Base-by-base conservation (phyloP, 2,113 vertebrate species). In the Chaenocephalus aceratus region DNA sequence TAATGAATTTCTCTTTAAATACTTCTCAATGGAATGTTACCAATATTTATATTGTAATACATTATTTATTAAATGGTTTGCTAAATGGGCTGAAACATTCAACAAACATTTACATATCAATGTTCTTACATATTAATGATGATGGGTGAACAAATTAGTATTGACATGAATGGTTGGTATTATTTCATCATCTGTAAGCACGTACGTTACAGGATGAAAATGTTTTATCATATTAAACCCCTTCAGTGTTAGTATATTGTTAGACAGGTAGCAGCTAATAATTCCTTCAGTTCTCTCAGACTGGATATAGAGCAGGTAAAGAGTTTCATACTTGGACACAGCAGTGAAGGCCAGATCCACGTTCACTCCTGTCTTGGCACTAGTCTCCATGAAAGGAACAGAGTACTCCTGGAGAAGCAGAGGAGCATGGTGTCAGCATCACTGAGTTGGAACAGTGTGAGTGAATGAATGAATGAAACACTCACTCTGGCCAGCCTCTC, bases 321-420 rank as follows among this genome's bases (percentile, higher is more conserved):
- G 7, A 41, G 10, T 58, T 61, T 93, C 97, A 94, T 88, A 99
- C 98, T 96, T 98, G 80, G 97, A 97, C 72, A 98, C 95, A 56
- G 97, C 97, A 65, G 94, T 95, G 87, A 99, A 99, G 41, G 97
- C 97, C 91, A 98, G 82, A 81, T 99, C 97, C 75, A 99, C 97
- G 0, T 99, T 99, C 90, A 97, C 94, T 86, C 98, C 98, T 0
- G 97, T 99, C 93, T 99, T 99, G 65, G 98, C 98, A 0, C 98
- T 99, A 0, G 98, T 99, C 94, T 99, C 98, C 96, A 99, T 96
- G 93, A 99, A 98, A 72, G 97, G 97, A 72, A 99, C 97, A 0
- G 97, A 97, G 0, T 97, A 98, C 71, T 99, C 98, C 98, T 99
- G 91, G 18, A 72, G 51, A 48, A 3, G 46, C n/a, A 48, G 34